A percentile compares a stretch with the other conserved stretches of the same genome.
Conservation (phyloP, 1,140 invertebrate genomes). For the Hypothenemus hampei region DNA sequence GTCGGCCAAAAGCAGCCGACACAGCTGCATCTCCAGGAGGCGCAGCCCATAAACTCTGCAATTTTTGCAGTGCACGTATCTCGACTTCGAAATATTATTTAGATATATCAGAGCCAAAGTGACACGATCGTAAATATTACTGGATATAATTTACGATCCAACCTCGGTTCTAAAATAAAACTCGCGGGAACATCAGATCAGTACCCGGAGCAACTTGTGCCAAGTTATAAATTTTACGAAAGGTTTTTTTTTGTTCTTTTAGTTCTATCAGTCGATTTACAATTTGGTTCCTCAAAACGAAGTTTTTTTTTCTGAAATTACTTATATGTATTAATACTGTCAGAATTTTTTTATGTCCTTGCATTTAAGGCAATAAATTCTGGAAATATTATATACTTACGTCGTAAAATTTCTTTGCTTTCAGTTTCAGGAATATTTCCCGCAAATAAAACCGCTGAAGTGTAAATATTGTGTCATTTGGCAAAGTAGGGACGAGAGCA, state of each 20-base stretch:
- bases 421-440: neutral
- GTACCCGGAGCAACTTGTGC: slow-evolving; percentile 9
- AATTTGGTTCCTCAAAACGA: neutral
- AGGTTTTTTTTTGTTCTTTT: no score
- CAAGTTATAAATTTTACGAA: slow-evolving; percentile 19
- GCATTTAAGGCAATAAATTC: neutral
- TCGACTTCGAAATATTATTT: slow-evolving; percentile 31
- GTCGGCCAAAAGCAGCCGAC: slow-evolving; percentile 13
- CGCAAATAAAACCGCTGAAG: slow-evolving; percentile 5
- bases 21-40: slow-evolving; percentile 8
- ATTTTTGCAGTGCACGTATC: slow-evolving; percentile 28
- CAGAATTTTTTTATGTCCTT: neutral
- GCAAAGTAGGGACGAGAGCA: no score
- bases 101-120: slow-evolving; percentile 36
- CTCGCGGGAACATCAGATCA: slow-evolving; percentile 20
- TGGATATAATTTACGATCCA: slow-evolving; percentile 40
- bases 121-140: slow-evolving; percentile 39
- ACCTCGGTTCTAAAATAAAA: slow-evolving; percentile 38
- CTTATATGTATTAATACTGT: neutral
- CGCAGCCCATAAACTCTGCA: slow-evolving; percentile 12
- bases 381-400: neutral
- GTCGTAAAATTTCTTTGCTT: neutral
- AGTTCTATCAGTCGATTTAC: no score
- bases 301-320: neutral
- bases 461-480: slow-evolving; percentile 5